Evolutionary conservation across 2,113 vertebrate genomes (phyloP), one percentile per base, ranked within the genome.

Genomic region (Indicator maculatus): DNA sequence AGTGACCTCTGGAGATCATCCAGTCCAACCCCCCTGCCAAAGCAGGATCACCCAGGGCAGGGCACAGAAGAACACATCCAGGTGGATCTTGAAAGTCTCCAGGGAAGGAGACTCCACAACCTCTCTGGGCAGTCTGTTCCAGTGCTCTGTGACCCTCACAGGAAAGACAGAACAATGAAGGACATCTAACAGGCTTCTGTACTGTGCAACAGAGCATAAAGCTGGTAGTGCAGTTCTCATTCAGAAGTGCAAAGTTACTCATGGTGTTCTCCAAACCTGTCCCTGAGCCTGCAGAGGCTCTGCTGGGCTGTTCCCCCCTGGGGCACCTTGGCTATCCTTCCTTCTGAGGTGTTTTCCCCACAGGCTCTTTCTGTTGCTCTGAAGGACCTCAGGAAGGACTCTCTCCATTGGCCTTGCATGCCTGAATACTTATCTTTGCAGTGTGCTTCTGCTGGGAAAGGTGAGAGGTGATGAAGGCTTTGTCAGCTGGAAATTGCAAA

Each of bases 311-410:
- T 73, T 77, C 76, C 31, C 31, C 10, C 2, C 9, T 2, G 6
- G 60, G 41, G n/a, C 21, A 47, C 16, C 38, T 85, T 39, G 33
- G 47, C 50, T 6, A 5, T 0, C 0, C n/a, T 70, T 83, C 52
- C n/a, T 78, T 61, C 2, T 5, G 58, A 69, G 92, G 15, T 6
- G 1, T 50, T 74, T 83, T 8, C 59, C 74, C 76, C 47, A 39
- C 33, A 45, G 20, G 26, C 30, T 26, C 44, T 60, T 82, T 64
- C 75, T 39, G 8, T 58, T 83, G 16, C 44, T 86, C 0, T 33
- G 55, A 83, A 38, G 30, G 28, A 69, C 59, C 1, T 3, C 31
- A 19, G 47, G 39, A 84, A 52, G 33, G 58, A 39, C 38, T 84
- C 58, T 69, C 13, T 83, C 72, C 65, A 50, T 81, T 60, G 33